These are phyloP conservation scores for Crocidura indochinensis DNA, from an alignment of 2,797 vertebrate genomes.

Conservation along the genomic window DNA sequence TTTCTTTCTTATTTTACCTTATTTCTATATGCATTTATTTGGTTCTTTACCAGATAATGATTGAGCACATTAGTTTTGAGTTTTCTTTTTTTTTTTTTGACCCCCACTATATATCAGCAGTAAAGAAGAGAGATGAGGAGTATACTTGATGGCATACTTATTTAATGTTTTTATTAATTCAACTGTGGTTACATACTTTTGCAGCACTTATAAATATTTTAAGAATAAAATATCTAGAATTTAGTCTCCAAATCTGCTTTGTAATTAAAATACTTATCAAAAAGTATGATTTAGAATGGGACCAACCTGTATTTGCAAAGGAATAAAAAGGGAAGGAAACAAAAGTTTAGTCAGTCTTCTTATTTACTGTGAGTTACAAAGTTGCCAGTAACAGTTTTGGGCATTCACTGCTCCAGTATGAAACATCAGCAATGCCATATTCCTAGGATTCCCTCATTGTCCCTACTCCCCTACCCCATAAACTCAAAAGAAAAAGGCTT, in stretches of 20 bases:
- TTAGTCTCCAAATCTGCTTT: background rate
- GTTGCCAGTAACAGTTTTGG: too few relatives aligned
- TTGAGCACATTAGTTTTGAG: background rate
- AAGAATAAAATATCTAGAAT: background rate
- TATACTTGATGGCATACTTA: background rate
- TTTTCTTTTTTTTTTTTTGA: background rate
- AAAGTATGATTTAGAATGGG: conserved; percentile 27
- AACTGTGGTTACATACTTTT: background rate
- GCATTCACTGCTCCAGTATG: too few relatives aligned
- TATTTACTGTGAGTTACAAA: too few relatives aligned
- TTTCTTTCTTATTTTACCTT: background rate
- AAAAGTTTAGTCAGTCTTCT: too few relatives aligned
- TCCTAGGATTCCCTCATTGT: too few relatives aligned
- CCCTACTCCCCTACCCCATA: too few relatives aligned
- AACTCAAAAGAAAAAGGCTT: too few relatives aligned
- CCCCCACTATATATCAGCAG: background rate
- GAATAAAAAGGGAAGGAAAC: conserved; percentile 4
- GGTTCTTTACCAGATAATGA: background rate
- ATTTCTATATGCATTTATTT: too few relatives aligned
- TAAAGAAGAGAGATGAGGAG: background rate
- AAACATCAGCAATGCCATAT: too few relatives aligned
- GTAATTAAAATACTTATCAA: background rate
- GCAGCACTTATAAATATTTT: background rate
- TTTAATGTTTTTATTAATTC: background rate
- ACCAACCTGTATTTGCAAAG: background rate